A percentile compares a stretch with the other conserved stretches of the same genome.
phyloP scores from a whole-genome alignment of 2,888 invertebrate genomes.

The Tenodera sinensis region DNA sequence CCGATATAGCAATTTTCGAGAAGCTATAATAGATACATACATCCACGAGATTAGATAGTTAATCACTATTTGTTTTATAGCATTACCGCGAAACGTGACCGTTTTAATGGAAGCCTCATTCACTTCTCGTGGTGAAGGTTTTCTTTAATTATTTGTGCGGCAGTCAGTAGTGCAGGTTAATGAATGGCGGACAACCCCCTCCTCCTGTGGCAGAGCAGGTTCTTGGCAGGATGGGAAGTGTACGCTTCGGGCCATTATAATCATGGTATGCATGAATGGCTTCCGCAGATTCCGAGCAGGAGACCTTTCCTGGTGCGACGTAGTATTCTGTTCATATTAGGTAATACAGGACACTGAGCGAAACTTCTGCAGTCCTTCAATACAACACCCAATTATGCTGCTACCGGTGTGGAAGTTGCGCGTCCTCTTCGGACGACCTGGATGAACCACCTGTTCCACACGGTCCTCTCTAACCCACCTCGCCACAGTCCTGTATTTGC shows the following conservation, averaged over 20 bases:
- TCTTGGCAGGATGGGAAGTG: background rate
- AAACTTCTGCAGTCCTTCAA: too few species aligned
- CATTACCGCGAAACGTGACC: background rate
- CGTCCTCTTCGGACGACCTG: too few species aligned
- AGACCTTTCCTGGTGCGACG: background rate
- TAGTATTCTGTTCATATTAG: too few species aligned
- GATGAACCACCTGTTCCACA: too few species aligned
- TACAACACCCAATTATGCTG: too few species aligned
- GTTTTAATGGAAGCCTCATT: background rate
- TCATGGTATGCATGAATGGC: background rate
- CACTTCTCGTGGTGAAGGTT: background rate
- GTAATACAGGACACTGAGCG: too few species aligned
- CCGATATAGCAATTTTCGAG: background rate
- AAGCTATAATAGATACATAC: background rate
- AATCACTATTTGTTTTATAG: background rate
- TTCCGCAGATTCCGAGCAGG: background rate
- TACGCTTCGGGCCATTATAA: background rate
- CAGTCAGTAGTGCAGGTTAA: background rate
- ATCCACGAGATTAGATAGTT: background rate
- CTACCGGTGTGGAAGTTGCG: too few species aligned
- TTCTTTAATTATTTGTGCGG: background rate
- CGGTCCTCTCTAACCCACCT: too few species aligned
- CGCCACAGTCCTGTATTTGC: too few species aligned
- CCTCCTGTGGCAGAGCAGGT: background rate
- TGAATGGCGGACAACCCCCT: background rate